Evolutionary conservation across 1,140 invertebrate genomes (phyloP).

Genomic region (Bombus confusus): DNA sequence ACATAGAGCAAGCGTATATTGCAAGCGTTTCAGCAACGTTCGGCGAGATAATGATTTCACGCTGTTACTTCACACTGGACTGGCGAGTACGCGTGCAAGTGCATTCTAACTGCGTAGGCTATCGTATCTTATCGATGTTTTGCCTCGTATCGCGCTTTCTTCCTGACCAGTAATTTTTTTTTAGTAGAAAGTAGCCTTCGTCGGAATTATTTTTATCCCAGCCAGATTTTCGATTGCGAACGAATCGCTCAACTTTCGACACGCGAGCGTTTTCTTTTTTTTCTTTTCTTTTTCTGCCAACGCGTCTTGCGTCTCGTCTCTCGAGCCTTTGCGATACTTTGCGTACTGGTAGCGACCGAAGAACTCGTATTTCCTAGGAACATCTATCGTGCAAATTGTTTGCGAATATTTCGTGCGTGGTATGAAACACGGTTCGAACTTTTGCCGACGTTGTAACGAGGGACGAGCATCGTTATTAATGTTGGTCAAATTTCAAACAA

Average conservation of each 20-base stretch:
- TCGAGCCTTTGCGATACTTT: too few relatives aligned
- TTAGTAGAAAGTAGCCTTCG: background rate
- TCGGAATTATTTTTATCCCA: background rate
- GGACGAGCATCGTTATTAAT: too few relatives aligned
- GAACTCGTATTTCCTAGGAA: too few relatives aligned
- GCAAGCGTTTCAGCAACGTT: background rate
- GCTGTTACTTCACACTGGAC: background rate
- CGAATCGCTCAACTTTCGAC: background rate
- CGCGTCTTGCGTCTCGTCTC: too few relatives aligned
- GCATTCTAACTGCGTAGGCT: slow-evolving; percentile 27
- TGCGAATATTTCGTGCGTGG: too few relatives aligned
- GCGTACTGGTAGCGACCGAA: too few relatives aligned
- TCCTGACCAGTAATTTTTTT: background rate
- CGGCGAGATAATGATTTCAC: background rate
- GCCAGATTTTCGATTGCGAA: background rate
- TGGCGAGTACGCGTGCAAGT: background rate
- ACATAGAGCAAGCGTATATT: background rate
- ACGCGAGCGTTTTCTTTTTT: rapidly evolving
- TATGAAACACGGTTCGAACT: too few relatives aligned
- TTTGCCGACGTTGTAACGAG: too few relatives aligned
- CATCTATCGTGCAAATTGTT: too few relatives aligned
- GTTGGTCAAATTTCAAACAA: too few relatives aligned
- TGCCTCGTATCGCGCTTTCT: slow-evolving; percentile 12
- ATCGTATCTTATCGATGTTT: slow-evolving; percentile 41
- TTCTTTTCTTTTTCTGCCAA: too few relatives aligned